A percentile compares a stretch with the other conserved stretches of the same genome.
Evolutionary conservation across 1,140 invertebrate species (phyloP).

Genomic region (Dendroctonus ponderosae): DNA sequence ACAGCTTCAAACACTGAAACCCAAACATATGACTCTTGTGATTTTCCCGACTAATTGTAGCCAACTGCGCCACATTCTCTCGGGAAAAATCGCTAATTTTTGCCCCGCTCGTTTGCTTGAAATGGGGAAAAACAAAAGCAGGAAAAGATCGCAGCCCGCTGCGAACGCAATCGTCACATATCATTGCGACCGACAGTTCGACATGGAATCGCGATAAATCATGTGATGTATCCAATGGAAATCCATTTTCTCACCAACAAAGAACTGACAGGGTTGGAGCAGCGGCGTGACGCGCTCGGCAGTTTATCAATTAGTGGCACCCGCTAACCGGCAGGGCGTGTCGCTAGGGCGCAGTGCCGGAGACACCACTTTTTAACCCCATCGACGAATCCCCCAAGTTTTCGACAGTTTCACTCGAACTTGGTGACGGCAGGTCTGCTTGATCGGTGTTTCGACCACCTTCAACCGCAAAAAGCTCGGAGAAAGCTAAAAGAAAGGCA

Average conservation of each 20-base stretch:
- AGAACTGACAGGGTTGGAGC: constrained; percentile 29
- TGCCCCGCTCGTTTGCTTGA: too few species aligned
- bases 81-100: too few species aligned
- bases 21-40: neutral
- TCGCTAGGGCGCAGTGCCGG: constrained; percentile 4
- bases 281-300: constrained; percentile 21
- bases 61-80: too few species aligned
- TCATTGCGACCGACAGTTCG: constrained; percentile 19
- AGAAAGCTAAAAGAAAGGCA: too few species aligned
- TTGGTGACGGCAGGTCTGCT: too few species aligned
- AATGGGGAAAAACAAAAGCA: too few species aligned
- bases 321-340: constrained; percentile 35
- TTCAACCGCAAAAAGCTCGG: too few species aligned
- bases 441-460: too few species aligned
- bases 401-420: too few species aligned
- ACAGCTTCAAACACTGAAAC: neutral
- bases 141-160: neutral
- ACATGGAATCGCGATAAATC: constrained; percentile 33
- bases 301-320: constrained; percentile 37
- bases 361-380: neutral
- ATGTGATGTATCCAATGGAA: constrained; percentile 36
- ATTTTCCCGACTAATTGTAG: neutral
- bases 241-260: constrained; percentile 36
- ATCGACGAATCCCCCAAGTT: too few species aligned
- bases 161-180: constrained; percentile 13